These are phyloP conservation scores for Caenorhabditis uteleia DNA, from an alignment of 2,888 invertebrate genomes.

Conservation along the genomic window DNA sequence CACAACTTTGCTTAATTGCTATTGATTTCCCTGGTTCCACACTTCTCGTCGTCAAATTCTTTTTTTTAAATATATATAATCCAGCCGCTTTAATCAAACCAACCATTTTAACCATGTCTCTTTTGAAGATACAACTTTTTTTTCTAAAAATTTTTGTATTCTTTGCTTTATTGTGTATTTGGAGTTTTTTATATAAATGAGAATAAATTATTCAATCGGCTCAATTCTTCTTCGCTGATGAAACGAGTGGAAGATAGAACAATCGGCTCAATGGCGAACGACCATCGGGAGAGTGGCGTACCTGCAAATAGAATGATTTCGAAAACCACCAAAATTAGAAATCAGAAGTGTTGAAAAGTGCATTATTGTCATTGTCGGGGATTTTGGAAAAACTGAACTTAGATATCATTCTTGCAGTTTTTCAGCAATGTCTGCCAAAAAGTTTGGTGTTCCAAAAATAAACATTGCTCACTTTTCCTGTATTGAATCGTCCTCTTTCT, in stretches of 20 bases:
- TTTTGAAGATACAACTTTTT: not conserved
- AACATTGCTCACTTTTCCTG: conserved; percentile 21
- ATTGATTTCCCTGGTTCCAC: not conserved
- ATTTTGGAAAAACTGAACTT: too few relatives aligned
- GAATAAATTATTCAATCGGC: not conserved
- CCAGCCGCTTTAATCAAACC: too few relatives aligned
- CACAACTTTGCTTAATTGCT: conserved; percentile 21
- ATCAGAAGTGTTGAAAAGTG: too few relatives aligned
- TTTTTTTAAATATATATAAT: too few relatives aligned
- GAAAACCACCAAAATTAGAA: conserved; percentile 5
- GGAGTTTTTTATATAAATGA: not conserved
- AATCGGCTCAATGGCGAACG: conserved; percentile 24
- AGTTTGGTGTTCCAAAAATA: conserved; percentile 1
- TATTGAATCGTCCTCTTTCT: conserved; percentile 21
- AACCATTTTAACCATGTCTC: too few relatives aligned
- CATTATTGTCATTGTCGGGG: too few relatives aligned
- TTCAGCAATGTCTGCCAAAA: not conserved
- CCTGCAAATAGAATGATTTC: conserved; percentile 25
- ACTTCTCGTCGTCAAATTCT: too few relatives aligned
- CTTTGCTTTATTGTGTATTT: conserved; percentile 2
- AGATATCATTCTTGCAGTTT: too few relatives aligned
- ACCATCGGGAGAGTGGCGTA: conserved; percentile 35
- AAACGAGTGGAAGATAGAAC: conserved; percentile 29
- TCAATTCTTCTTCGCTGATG: too few relatives aligned
- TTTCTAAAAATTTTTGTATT: not conserved